A percentile compares a stretch with the other conserved stretches of the same genome.
phyloP scores from a whole-genome alignment of 2,113 vertebrate genomes.

The Catagonus wagneri region DNA sequence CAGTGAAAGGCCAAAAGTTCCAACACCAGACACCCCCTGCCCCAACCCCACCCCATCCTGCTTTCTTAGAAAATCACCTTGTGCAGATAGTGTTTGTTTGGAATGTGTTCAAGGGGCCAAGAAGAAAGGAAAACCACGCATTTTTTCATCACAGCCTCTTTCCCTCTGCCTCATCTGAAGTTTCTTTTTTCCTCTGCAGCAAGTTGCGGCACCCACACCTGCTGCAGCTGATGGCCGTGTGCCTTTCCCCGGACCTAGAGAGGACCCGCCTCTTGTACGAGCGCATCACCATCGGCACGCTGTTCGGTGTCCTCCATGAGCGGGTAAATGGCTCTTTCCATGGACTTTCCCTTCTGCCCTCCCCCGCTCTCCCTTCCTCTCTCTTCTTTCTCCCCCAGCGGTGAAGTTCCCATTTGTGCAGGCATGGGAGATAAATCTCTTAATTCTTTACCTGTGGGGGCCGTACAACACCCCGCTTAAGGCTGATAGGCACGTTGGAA shows the following conservation, averaged over 20 bases:
- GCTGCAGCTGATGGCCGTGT: conserved; percentile 89
- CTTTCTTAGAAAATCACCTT: conserved; percentile 35
- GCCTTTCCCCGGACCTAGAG: conserved; percentile 86
- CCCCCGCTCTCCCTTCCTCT: neutral
- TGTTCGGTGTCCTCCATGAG: conserved; percentile 89
- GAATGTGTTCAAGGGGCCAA: neutral
- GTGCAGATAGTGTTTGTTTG: conserved; percentile 1
- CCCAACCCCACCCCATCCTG: neutral
- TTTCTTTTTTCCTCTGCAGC: conserved; percentile 78
- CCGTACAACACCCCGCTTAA: neutral
- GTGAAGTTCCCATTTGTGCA: neutral
- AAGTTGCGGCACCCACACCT: conserved; percentile 88
- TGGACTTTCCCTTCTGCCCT: neutral
- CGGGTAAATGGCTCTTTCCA: conserved; percentile 79
- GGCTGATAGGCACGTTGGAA: neutral
- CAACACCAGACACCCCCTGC: neutral
- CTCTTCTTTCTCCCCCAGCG: neutral
- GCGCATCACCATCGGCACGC: conserved; percentile 86
- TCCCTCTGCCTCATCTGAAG: neutral
- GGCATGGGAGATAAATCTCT: neutral
- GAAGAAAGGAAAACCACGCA: neutral
- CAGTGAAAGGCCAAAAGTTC: neutral
- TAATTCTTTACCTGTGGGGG: neutral
- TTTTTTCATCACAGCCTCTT: neutral
- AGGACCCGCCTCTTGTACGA: conserved; percentile 88